Percentiles rank a stretch among this genome's conserved stretches.
Conservation (phyloP, 1,140 invertebrate species). For the Papilio xuthus region DNA sequence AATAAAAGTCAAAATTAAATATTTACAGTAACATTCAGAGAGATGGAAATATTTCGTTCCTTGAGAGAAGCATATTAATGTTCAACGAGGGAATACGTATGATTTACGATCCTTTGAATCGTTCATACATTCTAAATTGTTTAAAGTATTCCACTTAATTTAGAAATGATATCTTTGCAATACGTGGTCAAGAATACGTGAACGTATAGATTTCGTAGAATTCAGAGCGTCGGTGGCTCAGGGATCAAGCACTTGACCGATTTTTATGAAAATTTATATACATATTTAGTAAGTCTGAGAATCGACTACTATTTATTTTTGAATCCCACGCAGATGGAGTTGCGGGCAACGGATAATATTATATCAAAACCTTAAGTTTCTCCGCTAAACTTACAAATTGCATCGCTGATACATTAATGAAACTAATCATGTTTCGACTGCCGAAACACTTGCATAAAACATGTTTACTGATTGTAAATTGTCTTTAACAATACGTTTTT, state of each 20-base stretch:
- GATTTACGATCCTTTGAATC: not conserved
- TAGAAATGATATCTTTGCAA: not conserved
- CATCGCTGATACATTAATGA: not conserved
- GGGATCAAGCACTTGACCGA: too few relatives aligned
- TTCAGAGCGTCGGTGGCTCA: too few relatives aligned
- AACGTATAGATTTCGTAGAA: too few relatives aligned
- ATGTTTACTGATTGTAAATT: too few relatives aligned
- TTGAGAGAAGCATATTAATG: not conserved
- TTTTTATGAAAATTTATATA: too few relatives aligned
- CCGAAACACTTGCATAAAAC: not conserved
- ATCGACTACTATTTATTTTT: too few relatives aligned
- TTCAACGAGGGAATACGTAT: not conserved
- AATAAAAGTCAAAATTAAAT: too few relatives aligned
- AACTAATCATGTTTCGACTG: not conserved
- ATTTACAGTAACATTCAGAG: not conserved
- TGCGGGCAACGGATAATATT: not conserved
- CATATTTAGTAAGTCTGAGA: too few relatives aligned
- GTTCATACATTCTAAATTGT: not conserved
- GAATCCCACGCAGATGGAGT: too few relatives aligned
- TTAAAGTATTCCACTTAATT: not conserved
- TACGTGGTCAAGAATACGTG: not conserved
- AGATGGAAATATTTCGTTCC: not conserved
- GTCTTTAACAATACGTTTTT: too few relatives aligned
- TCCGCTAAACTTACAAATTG: not conserved
- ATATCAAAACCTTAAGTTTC: not conserved